A percentile compares a stretch with the other conserved stretches of the same genome.
Conservation (phyloP, 1,140 invertebrate genomes). For the Drosophila asahinai region DNA sequence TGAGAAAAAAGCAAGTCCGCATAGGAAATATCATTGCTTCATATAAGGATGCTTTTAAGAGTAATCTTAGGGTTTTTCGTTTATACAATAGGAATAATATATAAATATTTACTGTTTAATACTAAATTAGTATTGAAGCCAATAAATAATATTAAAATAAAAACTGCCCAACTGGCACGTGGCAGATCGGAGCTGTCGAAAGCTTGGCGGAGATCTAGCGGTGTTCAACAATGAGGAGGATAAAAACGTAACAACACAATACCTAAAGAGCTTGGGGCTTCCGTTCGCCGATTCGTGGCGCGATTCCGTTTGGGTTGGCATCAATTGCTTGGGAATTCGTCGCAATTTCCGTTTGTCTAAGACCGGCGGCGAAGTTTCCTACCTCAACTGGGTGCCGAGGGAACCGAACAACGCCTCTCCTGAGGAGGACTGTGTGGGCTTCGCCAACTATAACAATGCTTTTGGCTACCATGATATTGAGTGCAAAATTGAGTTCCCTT, state of each 20-base stretch:
- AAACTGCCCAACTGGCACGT: constrained; percentile 12
- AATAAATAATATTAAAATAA: neutral
- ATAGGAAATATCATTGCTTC: neutral
- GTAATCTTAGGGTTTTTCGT: constrained; percentile 7
- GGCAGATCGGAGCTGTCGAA: constrained; percentile 26
- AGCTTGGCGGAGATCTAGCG: constrained; percentile 5
- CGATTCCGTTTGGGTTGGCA: constrained; percentile 32
- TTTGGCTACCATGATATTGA: constrained; percentile 27
- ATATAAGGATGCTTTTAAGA: constrained; percentile 1
- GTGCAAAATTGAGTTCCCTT: constrained; percentile 11
- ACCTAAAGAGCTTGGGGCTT: constrained; percentile 13
- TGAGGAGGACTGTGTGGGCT: constrained; percentile 33
- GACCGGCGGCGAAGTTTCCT: neutral
- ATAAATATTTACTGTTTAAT: neutral
- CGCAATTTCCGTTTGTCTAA: constrained; percentile 11
- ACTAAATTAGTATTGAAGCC: constrained; percentile 28
- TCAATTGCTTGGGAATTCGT: constrained; percentile 10
- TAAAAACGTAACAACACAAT: neutral
- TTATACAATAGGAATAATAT: constrained; percentile 11
- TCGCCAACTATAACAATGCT: neutral
- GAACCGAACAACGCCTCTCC: constrained; percentile 12
- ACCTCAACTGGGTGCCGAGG: constrained; percentile 1
- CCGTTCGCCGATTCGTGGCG: neutral
- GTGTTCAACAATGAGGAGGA: constrained; percentile 8
- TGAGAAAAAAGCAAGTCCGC: too few relatives aligned